Evolutionary conservation across 2,113 vertebrate genomes (phyloP).

Genomic region (Canis aureus): DNA sequence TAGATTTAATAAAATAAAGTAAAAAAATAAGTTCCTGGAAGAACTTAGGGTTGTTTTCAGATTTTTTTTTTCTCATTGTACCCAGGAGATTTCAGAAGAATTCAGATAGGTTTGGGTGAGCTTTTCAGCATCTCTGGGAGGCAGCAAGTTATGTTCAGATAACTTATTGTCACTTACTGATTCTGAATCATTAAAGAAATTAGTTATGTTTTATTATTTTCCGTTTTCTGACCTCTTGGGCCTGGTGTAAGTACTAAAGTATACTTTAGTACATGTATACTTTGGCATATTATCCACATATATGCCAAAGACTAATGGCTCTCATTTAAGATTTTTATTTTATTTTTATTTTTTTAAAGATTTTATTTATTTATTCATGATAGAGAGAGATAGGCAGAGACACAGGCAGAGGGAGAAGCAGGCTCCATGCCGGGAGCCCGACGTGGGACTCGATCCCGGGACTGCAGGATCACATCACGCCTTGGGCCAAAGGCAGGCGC

Average conservation of each 20-base stretch:
- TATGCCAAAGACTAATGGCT: background rate
- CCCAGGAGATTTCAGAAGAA: conserved; percentile 43
- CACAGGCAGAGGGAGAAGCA: too few species aligned
- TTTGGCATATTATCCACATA: background rate
- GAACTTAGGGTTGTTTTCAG: background rate
- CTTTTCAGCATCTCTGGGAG: background rate
- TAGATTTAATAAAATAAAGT: too few species aligned
- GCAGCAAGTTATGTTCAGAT: conserved; percentile 15
- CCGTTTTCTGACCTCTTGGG: conserved; percentile 15
- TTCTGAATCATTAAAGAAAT: conserved; percentile 34
- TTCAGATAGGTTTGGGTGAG: background rate
- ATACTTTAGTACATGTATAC: background rate
- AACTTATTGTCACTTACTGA: conserved; percentile 28
- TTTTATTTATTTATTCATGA: too few species aligned
- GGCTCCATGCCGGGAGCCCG: too few species aligned
- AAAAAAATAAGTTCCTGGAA: background rate
- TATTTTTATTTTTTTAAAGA: too few species aligned
- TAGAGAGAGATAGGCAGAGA: too few species aligned
- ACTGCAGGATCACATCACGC: too few species aligned
- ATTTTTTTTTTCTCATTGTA: background rate
- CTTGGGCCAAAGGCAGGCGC: too few species aligned
- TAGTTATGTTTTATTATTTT: conserved; percentile 26
- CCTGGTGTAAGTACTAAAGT: background rate
- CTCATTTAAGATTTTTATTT: conserved; percentile 21
- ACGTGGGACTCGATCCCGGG: too few species aligned